phyloP scores from a whole-genome alignment of 2,888 invertebrate genomes.

The Mellilla xanthometata region DNA sequence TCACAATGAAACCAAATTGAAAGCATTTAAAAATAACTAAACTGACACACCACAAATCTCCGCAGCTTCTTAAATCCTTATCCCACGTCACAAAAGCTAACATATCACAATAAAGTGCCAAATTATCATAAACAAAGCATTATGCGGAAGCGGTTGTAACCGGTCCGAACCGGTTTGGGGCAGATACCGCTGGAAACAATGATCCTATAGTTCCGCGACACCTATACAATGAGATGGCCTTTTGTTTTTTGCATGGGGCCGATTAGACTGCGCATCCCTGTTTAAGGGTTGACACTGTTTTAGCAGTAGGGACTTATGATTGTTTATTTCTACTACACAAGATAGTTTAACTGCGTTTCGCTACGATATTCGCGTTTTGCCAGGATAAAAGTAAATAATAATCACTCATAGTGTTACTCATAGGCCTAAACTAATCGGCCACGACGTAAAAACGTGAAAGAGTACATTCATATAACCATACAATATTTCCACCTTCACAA shows the following conservation, averaged over 20 bases:
- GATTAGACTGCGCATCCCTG: slow-evolving; percentile 46
- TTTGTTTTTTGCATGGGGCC: slow-evolving; percentile 59
- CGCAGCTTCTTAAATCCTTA: slow-evolving; percentile 54
- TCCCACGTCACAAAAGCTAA: slow-evolving; percentile 53
- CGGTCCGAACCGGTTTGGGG: slow-evolving; percentile 64
- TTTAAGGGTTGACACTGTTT: slow-evolving; percentile 43
- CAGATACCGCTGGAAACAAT: slow-evolving; percentile 53
- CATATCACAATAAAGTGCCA: slow-evolving; percentile 65
- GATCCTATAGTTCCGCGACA: slow-evolving; percentile 67
- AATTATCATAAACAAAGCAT: slow-evolving; percentile 82
- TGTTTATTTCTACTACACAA: too few relatives aligned
- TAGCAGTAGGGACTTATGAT: slow-evolving; percentile 6
- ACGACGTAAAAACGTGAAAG: too few relatives aligned
- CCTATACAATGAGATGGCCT: slow-evolving; percentile 57
- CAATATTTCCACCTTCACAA: too few relatives aligned
- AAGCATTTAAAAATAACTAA: not conserved
- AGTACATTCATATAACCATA: too few relatives aligned
- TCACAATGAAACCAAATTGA: too few relatives aligned
- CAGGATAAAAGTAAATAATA: too few relatives aligned
- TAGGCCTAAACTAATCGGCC: too few relatives aligned
- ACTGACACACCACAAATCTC: slow-evolving; percentile 64
- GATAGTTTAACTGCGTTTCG: too few relatives aligned
- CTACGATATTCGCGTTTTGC: too few relatives aligned
- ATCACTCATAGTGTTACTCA: too few relatives aligned
- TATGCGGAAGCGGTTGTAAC: slow-evolving; percentile 59